Evolutionary conservation across 2,797 vertebrate genomes (phyloP), one percentile per base, ranked within the genome.

Genomic region (Schizopygopsis malacanthus): DNA sequence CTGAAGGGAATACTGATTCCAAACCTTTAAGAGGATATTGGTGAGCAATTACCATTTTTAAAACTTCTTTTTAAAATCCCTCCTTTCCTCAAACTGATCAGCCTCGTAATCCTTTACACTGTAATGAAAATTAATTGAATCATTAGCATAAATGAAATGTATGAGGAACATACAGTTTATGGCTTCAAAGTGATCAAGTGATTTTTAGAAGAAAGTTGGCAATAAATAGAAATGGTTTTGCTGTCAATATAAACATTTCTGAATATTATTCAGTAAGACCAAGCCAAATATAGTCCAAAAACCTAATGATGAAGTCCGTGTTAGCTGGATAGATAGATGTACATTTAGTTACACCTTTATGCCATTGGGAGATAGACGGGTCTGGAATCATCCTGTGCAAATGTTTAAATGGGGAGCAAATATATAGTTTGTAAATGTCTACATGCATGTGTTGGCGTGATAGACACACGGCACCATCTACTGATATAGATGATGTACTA

Each of bases 401-500:
- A 69, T 54, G 16, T 84, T 50, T 56, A 78, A 78, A 77, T 13
- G 2, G 9, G 2, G 22, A 54, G 33, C 15, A 69, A 28, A 69
- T 65, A 52, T 84, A 25, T 67, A 4, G n/a, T 43, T 78, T 78
- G 20, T 7, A 69, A 76, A 69, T 52, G 22, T 69, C 9, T 78
- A 43, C 50, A 39, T 18, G 18, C 0, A 33, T 25, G 69, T 54
- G 13, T 25, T 16, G 33, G 43, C 76, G 18, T 81, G 13, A 47
- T 82, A 69, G 76, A 80, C 61, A 54, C 67, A 81, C 80, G 83
- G 86, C 83, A 61, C 88, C 86, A 85, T 85, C 88, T 89, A 28
- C 41, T 47, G 86, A 72, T 18, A 41, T 3, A n/a, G 16, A 50
- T 41, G 15, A 22, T 69, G 13, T 22, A 79, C 47, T 81, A 33